Evolutionary conservation across 2,797 vertebrate genomes (phyloP).

Genomic region (Phaenicophaeus curvirostris): DNA sequence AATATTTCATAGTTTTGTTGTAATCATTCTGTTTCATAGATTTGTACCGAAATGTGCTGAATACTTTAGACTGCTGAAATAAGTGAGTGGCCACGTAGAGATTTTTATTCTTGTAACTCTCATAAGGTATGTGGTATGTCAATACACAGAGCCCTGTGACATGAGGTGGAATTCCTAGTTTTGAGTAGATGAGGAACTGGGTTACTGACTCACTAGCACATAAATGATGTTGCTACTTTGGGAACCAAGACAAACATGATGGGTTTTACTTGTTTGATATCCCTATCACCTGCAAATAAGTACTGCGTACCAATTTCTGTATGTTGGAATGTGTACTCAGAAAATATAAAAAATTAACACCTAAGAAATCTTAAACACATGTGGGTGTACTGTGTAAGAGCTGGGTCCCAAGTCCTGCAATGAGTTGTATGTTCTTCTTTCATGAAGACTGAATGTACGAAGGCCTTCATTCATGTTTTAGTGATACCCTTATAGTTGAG

Average conservation of each 20-base stretch:
- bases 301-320: neutral
- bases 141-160: neutral
- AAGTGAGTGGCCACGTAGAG: neutral
- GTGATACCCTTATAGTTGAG: neutral
- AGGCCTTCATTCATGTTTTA: neutral
- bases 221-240: neutral
- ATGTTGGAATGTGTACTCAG: neutral
- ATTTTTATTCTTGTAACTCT: neutral
- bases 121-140: neutral
- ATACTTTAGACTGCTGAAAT: neutral
- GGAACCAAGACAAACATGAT: neutral
- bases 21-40: neutral
- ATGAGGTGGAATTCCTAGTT: neutral
- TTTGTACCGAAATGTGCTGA: neutral
- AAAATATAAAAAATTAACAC: neutral
- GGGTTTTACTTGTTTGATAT: neutral
- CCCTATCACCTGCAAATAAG: neutral
- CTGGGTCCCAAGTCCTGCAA: neutral
- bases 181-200: neutral
- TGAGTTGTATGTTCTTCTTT: accelerated
- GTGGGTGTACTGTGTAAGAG: neutral
- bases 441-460: too few relatives aligned
- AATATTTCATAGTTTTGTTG: neutral
- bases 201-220: neutral
- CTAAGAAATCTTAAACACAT: neutral